Base-by-base conservation (phyloP, 2,113 vertebrate genomes). In the Himantopus leucocephalus region DNA sequence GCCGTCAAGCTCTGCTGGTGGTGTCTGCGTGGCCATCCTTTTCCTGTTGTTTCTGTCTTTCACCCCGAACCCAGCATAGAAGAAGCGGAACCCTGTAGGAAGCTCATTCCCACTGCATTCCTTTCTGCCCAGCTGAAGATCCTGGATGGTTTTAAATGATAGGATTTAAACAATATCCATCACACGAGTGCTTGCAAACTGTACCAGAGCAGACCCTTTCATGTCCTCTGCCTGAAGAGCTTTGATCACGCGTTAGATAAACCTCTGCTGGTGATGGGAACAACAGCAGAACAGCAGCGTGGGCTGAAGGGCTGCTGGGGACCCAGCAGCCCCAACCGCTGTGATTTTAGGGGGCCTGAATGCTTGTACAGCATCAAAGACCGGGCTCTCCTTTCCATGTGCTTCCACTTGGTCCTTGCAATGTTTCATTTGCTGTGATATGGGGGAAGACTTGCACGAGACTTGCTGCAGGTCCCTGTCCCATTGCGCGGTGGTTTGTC, bases 51-150 rank as follows among this genome's bases (percentile, higher is more conserved):
- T 74, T 50, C 37, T 8, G 1, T 43, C 19, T 43, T 75, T 47
- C 47, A 30, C 12, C 48, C 21, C 13, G 6, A 78, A 41, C 29
- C 64, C 83, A 2, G 0, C 53, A 13, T 32, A 29, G 47, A 26
- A 58, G 41, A 21, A 47, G 32, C 0, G 1, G 45, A 20, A 64
- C 53, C 16, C 70, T 0, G 2, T 2, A 0, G 0, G 37, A 34
- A 79, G 1, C 56, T 72, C 47, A 3, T 32, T 41, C 37, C 58
- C 9, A 1, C 26, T 18, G 26, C 48, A 3, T 18, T 79, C 37
- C 60, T 34, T 26, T 43, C 72, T 43, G 56, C 67, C 67, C 45
- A 11, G 35, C 53, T 72, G 37, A 16, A 52, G 41, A 37, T 22
- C 59, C 50, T 12, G 30, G 27, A 5, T 37, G 35, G 8, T 12